Conservation (phyloP, 2,113 vertebrate genomes). For the Neogale vison region DNA sequence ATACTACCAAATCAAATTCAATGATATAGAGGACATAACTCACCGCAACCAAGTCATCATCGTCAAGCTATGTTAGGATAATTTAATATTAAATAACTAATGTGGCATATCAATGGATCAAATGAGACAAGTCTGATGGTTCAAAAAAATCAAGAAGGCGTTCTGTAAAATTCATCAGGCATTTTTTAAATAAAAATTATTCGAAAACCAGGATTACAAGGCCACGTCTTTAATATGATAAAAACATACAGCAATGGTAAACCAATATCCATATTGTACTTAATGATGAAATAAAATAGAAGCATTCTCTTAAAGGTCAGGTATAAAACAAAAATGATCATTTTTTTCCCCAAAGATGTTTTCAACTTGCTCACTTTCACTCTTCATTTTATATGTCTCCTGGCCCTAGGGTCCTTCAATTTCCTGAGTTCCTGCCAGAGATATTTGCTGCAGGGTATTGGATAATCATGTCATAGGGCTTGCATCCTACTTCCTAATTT, state of each 20-base stretch:
- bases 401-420: not conserved
- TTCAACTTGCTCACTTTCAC: not conserved
- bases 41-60: not conserved
- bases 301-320: not conserved
- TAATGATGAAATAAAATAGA: not conserved
- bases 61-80: not conserved
- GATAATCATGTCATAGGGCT: not conserved
- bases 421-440: not conserved
- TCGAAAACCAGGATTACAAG: not conserved
- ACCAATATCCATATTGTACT: not conserved
- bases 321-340: not conserved
- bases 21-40: not conserved
- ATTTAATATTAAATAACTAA: constrained; percentile 26
- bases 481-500: not conserved
- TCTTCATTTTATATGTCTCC: not conserved
- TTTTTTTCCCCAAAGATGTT: not conserved
- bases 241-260: not conserved
- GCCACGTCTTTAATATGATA: not conserved
- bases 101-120: not conserved
- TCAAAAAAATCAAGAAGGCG: not conserved
- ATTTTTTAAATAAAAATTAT: not conserved
- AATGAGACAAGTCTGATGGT: not conserved
- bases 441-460: not conserved
- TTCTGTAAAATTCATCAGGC: constrained; percentile 27
- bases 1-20: not conserved